Percentiles rank a stretch among this genome's conserved stretches.
phyloP scores from a whole-genome alignment of 2,113 vertebrate species.

The Pterophyllum scalare region DNA sequence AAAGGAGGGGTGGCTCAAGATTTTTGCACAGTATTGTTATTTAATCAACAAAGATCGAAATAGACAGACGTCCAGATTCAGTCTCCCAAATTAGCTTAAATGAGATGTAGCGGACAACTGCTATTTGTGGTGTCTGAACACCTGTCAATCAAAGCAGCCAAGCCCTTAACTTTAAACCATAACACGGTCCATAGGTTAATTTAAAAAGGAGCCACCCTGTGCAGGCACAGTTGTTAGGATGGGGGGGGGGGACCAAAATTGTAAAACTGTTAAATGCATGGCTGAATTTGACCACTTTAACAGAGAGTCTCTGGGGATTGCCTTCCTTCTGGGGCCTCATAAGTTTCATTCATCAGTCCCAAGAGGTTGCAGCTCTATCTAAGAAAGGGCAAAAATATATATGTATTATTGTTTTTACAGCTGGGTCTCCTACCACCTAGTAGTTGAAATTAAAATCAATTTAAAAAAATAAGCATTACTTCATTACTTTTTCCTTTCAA shows the following conservation, averaged over 20 bases:
- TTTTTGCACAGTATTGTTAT: neutral
- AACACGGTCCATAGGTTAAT: neutral
- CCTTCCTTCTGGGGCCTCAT: neutral
- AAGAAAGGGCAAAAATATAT: too few species aligned
- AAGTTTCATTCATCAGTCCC: neutral
- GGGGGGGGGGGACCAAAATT: neutral
- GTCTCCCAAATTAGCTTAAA: neutral
- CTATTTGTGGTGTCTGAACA: rapidly evolving
- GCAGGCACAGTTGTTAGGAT: neutral
- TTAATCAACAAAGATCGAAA: neutral
- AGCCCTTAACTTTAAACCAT: neutral
- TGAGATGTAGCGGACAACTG: neutral
- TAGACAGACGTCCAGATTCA: neutral
- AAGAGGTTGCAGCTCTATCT: neutral
- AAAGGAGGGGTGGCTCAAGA: neutral
- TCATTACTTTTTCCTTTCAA: neutral
- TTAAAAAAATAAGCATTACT: neutral
- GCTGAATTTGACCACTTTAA: neutral
- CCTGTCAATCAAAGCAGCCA: neutral
- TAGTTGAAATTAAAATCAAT: rapidly evolving
- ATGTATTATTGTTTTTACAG: neutral
- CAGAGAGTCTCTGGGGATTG: neutral
- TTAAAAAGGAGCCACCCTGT: neutral
- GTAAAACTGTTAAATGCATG: neutral
- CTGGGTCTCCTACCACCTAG: neutral